Evolutionary conservation across 2,888 invertebrate genomes (phyloP).

Genomic region (Antheraea yamamai): DNA sequence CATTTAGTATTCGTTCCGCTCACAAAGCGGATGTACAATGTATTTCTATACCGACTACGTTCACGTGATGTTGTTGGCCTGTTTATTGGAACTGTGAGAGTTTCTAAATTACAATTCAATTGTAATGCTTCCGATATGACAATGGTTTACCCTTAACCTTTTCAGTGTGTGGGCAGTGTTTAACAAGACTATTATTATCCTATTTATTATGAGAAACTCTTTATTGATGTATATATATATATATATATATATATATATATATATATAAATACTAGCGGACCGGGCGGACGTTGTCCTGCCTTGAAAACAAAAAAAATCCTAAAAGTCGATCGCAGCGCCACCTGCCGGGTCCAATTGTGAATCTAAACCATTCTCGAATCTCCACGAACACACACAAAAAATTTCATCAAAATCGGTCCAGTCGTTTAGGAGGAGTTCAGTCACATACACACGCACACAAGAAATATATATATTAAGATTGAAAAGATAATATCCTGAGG

Average conservation of each 20-base stretch:
- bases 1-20: conserved; percentile 14
- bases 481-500: no score
- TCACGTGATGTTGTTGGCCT: conserved; percentile 31
- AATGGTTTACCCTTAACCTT: conserved; percentile 67
- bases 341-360: no score
- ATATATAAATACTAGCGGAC: no score
- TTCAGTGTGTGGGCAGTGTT: conserved; percentile 48
- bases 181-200: background rate
- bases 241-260: background rate
- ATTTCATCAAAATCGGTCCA: no score
- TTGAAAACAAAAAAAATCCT: no score
- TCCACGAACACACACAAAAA: no score
- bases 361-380: no score
- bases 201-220: background rate
- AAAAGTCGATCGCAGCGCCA: no score
- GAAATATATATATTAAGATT: no score
- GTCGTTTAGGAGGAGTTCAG: no score
- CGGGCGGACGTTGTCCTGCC: no score
- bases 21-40: conserved; percentile 20
- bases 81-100: conserved; percentile 38
- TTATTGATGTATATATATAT: background rate
- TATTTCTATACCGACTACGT: conserved; percentile 24
- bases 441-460: no score
- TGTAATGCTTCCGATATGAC: conserved; percentile 43
- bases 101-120: conserved; percentile 41